Percentiles rank a stretch among this genome's conserved stretches.
Evolutionary conservation across 2,888 invertebrate genomes (phyloP).

Genomic region (Ptychoptera albimana): DNA sequence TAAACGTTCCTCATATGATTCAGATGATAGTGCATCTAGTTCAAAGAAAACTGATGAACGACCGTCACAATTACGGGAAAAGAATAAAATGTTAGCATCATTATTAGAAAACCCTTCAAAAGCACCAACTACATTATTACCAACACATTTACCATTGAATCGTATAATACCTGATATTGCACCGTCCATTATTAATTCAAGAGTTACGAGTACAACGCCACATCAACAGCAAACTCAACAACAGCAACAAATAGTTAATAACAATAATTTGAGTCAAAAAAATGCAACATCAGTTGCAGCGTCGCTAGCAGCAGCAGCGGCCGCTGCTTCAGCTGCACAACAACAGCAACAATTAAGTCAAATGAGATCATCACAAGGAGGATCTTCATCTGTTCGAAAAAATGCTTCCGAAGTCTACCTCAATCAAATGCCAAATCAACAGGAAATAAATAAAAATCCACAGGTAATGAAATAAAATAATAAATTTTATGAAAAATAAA

Average conservation of each 20-base stretch:
- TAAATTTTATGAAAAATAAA: conserved; percentile 15
- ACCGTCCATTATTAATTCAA: conserved; percentile 19
- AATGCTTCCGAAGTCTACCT: conserved; percentile 12
- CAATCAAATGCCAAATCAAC: conserved; percentile 8
- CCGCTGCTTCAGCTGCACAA: conserved; percentile 18
- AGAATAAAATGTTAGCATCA: conserved; percentile 72
- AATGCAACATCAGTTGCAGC: conserved; percentile 14
- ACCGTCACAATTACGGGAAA: conserved; percentile 58
- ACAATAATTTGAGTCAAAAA: background rate
- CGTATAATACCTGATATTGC: conserved; percentile 30
- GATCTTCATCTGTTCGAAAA: conserved; percentile 8
- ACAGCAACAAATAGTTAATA: conserved; percentile 28
- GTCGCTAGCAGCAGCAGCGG: conserved; percentile 19
- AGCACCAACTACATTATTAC: conserved; percentile 33
- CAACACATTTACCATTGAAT: conserved; percentile 21
- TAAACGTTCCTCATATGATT: conserved; percentile 47
- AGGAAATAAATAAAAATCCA: background rate
- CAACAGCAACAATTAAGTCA: conserved; percentile 1
- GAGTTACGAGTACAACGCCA: conserved; percentile 16
- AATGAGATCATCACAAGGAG: background rate
- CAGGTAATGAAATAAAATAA: background rate
- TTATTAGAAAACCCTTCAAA: conserved; percentile 61
- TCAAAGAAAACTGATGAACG: conserved; percentile 25
- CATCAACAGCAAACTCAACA: conserved; percentile 21
- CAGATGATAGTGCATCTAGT: conserved; percentile 33